Percentiles rank a stretch among this genome's conserved stretches.
phyloP scores from a whole-genome alignment of 37 sponge, comb jelly and placozoan genomes.

The Geodia barretti region DNA sequence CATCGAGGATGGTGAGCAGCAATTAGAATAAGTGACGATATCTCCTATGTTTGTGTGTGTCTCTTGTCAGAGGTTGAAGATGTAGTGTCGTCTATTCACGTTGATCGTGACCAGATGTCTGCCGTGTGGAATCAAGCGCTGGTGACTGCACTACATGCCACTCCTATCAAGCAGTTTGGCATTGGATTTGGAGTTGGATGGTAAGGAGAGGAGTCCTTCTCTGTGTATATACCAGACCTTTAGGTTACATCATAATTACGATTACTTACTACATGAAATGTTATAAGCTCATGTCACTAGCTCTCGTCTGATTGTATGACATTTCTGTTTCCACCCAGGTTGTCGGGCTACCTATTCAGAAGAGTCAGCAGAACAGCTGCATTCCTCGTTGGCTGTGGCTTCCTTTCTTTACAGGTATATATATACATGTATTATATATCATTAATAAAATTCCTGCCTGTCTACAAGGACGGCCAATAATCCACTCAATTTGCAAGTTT shows the following conservation, averaged over 20 bases:
- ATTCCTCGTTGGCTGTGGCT: slow-evolving; percentile 58
- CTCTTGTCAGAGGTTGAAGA: slow-evolving; percentile 37
- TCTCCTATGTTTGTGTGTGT: too few species aligned
- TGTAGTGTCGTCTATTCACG: slow-evolving; percentile 26
- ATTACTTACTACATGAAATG: too few species aligned
- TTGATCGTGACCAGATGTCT: slow-evolving; percentile 19
- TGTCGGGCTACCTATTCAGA: slow-evolving; percentile 63
- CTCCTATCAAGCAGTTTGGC: slow-evolving; percentile 58
- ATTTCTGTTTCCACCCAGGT: slow-evolving; percentile 21
- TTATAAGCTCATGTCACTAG: too few species aligned
- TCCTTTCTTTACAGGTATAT: slow-evolving; percentile 54
- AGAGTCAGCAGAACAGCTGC: slow-evolving; percentile 70
- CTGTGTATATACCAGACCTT: not conserved
- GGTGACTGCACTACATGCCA: slow-evolving; percentile 25
- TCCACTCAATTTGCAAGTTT: not conserved
- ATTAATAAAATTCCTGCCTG: not conserved
- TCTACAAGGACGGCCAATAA: not conserved
- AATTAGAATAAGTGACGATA: not conserved
- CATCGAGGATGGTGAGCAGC: slow-evolving; percentile 22
- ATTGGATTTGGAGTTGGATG: slow-evolving; percentile 73
- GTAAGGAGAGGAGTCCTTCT: slow-evolving; percentile 8
- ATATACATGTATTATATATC: not conserved
- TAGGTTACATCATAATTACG: not conserved
- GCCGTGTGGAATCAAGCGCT: slow-evolving; percentile 21
- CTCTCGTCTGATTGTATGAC: not conserved